phyloP scores from a whole-genome alignment of 30 jellyfish, hydroid and myxozoan species.

The Pelagia noctiluca region DNA sequence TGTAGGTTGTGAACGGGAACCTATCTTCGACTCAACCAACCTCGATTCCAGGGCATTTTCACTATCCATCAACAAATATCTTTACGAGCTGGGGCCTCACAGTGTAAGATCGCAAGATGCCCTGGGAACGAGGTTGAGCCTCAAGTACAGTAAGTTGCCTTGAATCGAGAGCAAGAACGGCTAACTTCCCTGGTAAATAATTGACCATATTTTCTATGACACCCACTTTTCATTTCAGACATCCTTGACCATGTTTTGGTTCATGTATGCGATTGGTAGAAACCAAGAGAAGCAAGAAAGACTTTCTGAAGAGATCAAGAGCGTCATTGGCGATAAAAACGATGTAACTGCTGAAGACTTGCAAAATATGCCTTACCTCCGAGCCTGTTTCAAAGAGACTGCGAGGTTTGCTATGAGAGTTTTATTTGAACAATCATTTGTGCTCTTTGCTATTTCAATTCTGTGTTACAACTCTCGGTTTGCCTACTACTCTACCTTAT shows the following conservation, averaged over 20 bases:
- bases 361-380: constrained; percentile 51
- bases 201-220: not conserved
- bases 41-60: too few species aligned
- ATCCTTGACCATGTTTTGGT: constrained; percentile 29
- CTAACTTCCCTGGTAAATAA: not conserved
- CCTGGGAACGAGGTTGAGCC: not conserved
- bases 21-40: too few species aligned
- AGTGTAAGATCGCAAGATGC: not conserved
- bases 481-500: too few species aligned
- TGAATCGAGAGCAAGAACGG: too few species aligned
- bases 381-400: constrained; percentile 55
- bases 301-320: constrained; percentile 30
- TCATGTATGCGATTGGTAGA: constrained; percentile 53
- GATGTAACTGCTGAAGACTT: constrained; percentile 13
- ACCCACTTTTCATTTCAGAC: constrained; percentile 23
- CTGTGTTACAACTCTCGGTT: too few species aligned
- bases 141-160: not conserved
- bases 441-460: too few species aligned
- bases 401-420: constrained; percentile 63
- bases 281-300: constrained; percentile 54
- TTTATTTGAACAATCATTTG: too few species aligned
- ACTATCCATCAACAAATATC: not conserved
- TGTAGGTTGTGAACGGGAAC: too few species aligned
- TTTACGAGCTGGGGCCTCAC: not conserved
- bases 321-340: constrained; percentile 4